These are phyloP conservation scores for Eumeta japonica DNA, from an alignment of 1,140 invertebrate species.

Conservation along the genomic window DNA sequence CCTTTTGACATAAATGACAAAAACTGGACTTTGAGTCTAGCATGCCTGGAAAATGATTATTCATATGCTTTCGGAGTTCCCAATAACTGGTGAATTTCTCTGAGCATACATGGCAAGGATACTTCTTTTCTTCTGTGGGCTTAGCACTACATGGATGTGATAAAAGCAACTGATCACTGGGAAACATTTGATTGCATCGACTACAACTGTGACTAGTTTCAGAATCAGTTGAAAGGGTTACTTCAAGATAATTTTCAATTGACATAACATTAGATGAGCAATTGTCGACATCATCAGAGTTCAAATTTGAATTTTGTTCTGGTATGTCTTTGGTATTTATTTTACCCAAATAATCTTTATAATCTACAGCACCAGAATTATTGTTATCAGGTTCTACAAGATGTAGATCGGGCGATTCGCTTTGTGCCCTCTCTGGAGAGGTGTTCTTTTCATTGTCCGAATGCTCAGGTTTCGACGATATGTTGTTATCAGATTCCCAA, in stretches of 20 bases:
- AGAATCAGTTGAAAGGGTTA: constrained; percentile 53
- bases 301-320: constrained; percentile 28
- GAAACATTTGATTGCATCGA: constrained; percentile 52
- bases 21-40: constrained; percentile 55
- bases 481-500: constrained; percentile 50
- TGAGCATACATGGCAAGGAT: constrained; percentile 53
- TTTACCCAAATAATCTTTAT: constrained; percentile 42
- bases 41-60: constrained; percentile 55
- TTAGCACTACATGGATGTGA: constrained; percentile 46
- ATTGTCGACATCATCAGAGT: constrained; percentile 45
- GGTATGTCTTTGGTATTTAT: constrained; percentile 47
- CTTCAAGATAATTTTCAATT: constrained; percentile 56
- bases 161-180: constrained; percentile 40
- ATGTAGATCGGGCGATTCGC: constrained; percentile 43
- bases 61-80: constrained; percentile 55
- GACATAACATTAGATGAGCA: constrained; percentile 53
- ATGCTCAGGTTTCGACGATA: constrained; percentile 42
- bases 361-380: constrained; percentile 38
- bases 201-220: constrained; percentile 52
- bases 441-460: constrained; percentile 45
- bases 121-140: constrained; percentile 47
- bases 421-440: constrained; percentile 38
- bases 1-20: constrained; percentile 55
- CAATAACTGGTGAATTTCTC: constrained; percentile 55
- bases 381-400: constrained; percentile 49